Evolutionary conservation across 2,888 invertebrate genomes (phyloP), one percentile per base, ranked within the genome.

Genomic region (Octodonta nipae): DNA sequence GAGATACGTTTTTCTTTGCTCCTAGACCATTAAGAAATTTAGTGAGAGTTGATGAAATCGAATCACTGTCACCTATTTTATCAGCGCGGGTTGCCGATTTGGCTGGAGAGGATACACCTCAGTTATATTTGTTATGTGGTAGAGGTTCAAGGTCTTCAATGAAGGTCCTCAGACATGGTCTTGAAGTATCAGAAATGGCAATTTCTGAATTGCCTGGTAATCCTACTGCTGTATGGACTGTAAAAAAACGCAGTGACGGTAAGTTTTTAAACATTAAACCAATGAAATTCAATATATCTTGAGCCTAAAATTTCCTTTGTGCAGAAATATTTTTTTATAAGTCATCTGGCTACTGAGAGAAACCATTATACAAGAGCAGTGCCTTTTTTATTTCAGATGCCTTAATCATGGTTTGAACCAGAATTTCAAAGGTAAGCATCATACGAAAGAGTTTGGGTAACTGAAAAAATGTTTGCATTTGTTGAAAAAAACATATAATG

Each of bases 201-300:
- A 95, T 98, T 2, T 95, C 95, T 13, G 98, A 98, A 63, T 67
- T 98, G 46, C 98, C 98, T n/a, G 96, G 96, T 55, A 96, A 92
- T 56, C 98, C 98, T 2, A 98, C 95, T 67, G 96, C 96, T 50
- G 98, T 98, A 2, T 98, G 98, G 98, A 98, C 98, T 15, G 98
- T 98, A 12, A 88, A 92, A 58, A 75, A 85, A 52, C 78, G 91
- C 60, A 78, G 86, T 57, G 96, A 98, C 69, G 98, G 95, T 95
- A 66, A 82, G 81, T 37, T n/a, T n/a, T n/a, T n/a, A n/a, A n/a
- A n/a, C n/a, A n/a, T n/a, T n/a, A n/a, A n/a, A n/a, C n/a, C n/a
- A n/a, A n/a, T n/a, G n/a, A n/a, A n/a, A n/a, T n/a, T n/a, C n/a
- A n/a, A n/a, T n/a, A n/a, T n/a, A n/a, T n/a, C n/a, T n/a, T n/a